A percentile compares a stretch with the other conserved stretches of the same genome.
phyloP scores from a whole-genome alignment of 2,888 invertebrate species.

The Synanthedon tipuliformis region DNA sequence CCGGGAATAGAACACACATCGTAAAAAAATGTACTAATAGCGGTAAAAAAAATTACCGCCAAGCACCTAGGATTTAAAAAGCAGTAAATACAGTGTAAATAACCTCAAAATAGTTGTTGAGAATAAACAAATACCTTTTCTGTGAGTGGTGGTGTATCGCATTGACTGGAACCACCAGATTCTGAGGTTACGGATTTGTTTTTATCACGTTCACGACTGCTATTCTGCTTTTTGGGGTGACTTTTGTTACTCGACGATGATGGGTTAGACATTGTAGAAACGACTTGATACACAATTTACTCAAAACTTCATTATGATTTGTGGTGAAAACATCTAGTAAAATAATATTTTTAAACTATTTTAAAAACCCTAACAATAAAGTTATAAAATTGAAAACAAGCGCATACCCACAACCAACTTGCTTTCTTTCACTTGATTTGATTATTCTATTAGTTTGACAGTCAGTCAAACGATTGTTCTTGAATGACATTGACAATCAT shows the following conservation, averaged over 20 bases:
- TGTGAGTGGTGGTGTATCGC: constrained; percentile 55
- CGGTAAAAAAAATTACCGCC: background rate
- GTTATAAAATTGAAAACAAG: background rate
- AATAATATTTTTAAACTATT: too few species aligned
- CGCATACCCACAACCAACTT: background rate
- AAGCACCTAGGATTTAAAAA: background rate
- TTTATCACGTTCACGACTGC: constrained; percentile 52
- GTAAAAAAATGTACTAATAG: background rate
- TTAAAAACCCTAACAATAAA: too few species aligned
- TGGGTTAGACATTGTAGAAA: constrained; percentile 37
- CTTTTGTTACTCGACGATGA: constrained; percentile 43
- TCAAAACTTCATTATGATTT: background rate
- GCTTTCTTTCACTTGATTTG: too few species aligned
- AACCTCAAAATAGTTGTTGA: too few species aligned
- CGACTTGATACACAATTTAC: background rate
- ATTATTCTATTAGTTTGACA: too few species aligned
- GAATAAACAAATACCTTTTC: constrained; percentile 41
- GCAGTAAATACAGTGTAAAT: background rate
- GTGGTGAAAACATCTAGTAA: background rate
- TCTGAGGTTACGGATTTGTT: constrained; percentile 53
- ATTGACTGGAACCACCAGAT: constrained; percentile 62
- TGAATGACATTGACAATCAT: background rate
- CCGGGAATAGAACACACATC: too few species aligned
- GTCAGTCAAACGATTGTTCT: too few species aligned
- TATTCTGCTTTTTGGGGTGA: constrained; percentile 44